Conservation (phyloP, 2,797 vertebrate species). For the Cyprinodon diabolis region DNA sequence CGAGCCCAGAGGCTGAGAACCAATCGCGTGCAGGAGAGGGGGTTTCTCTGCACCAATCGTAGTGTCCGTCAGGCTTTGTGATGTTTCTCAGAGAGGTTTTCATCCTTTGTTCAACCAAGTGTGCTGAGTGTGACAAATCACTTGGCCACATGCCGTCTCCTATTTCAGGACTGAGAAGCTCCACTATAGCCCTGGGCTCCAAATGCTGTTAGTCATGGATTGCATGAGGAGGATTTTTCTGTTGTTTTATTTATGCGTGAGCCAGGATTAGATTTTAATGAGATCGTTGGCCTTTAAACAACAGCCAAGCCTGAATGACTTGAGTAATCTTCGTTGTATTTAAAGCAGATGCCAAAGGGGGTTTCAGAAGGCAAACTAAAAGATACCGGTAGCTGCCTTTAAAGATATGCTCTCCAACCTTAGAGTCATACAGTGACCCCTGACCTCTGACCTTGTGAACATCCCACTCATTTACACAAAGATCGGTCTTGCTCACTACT, state of each 20-base stretch:
- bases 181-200: constrained; percentile 53
- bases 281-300: constrained; percentile 26
- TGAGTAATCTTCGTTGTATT: constrained; percentile 1
- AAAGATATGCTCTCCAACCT: neutral
- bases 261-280: constrained; percentile 42
- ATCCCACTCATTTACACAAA: neutral
- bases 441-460: constrained; percentile 25
- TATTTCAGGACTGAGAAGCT: constrained; percentile 31
- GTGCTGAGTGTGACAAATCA: constrained; percentile 72
- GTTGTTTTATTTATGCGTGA: constrained; percentile 17
- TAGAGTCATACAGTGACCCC: neutral
- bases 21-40: constrained; percentile 55
- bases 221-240: constrained; percentile 13
- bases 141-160: constrained; percentile 35
- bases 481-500: neutral
- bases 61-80: constrained; percentile 19
- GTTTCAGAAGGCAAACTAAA: neutral
- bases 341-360: neutral
- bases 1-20: constrained; percentile 48
- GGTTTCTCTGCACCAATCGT: constrained; percentile 51
- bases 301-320: constrained; percentile 7
- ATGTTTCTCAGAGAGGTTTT: constrained; percentile 40
- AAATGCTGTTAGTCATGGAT: constrained; percentile 64
- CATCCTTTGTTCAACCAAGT: constrained; percentile 70
- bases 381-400: neutral